Evolutionary conservation across 2,797 vertebrate species (phyloP).

Genomic region (Poeciliopsis turneri): DNA sequence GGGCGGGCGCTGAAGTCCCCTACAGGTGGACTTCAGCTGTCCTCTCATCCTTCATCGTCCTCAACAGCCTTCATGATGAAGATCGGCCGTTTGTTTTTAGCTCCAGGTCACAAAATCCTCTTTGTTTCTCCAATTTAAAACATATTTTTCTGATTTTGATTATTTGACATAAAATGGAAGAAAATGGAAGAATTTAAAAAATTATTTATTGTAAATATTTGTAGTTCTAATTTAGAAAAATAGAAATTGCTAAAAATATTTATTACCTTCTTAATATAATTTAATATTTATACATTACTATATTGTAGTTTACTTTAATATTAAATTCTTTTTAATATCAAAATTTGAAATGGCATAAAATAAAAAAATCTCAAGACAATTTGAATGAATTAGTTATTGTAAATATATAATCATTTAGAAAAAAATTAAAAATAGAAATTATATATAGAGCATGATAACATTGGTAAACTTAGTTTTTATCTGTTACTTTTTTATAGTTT

Average conservation of each 20-base stretch:
- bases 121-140: not conserved
- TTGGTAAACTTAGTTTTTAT: not conserved
- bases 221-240: not conserved
- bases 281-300: not conserved
- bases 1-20: slow-evolving; percentile 65
- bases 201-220: not conserved
- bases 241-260: not conserved
- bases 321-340: no score
- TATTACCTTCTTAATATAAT: not conserved
- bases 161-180: not conserved
- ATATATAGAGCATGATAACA: not conserved
- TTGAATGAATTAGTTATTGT: not conserved
- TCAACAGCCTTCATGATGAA: slow-evolving; percentile 18
- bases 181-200: not conserved
- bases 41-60: slow-evolving; percentile 10
- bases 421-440: no score
- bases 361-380: not conserved
- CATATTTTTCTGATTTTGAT: not conserved
- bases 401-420: not conserved
- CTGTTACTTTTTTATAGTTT: not conserved
- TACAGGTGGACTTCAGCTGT: slow-evolving; percentile 40
- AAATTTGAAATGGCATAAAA: not conserved
- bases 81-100: no score
- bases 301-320: no score
- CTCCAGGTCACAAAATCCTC: not conserved